phyloP scores from a whole-genome alignment of 2,888 invertebrate genomes.

The Syrista parreyssii region DNA sequence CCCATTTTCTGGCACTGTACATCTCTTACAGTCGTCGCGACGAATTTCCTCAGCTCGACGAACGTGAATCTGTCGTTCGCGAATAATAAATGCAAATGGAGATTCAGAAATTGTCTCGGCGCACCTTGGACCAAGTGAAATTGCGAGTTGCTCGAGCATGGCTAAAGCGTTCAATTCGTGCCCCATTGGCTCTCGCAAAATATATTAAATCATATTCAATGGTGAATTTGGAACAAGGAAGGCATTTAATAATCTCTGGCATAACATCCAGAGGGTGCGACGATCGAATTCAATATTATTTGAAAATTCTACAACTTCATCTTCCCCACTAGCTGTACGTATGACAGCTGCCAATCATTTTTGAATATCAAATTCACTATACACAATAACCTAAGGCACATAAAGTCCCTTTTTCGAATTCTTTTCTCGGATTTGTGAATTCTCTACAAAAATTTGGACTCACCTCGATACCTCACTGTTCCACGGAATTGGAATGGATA shows the following conservation, averaged over 20 bases:
- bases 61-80: constrained; percentile 30
- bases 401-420: too few relatives aligned
- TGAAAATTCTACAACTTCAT: too few relatives aligned
- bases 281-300: too few relatives aligned
- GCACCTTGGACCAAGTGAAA: constrained; percentile 22
- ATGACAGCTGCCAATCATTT: too few relatives aligned
- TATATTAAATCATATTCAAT: constrained; percentile 56
- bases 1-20: too few relatives aligned
- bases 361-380: too few relatives aligned
- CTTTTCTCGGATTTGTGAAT: too few relatives aligned
- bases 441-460: too few relatives aligned
- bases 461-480: too few relatives aligned
- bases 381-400: too few relatives aligned
- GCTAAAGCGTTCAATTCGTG: constrained; percentile 37
- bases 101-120: constrained; percentile 34
- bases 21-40: background rate
- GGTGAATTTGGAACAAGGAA: constrained; percentile 40
- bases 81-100: constrained; percentile 50
- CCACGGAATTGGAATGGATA: too few relatives aligned
- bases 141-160: constrained; percentile 33
- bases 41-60: constrained; percentile 18
- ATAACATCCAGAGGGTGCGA: constrained; percentile 30
- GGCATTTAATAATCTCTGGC: constrained; percentile 46
- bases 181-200: constrained; percentile 40
- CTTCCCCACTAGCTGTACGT: too few relatives aligned